phyloP scores from a whole-genome alignment of 2,113 vertebrate species.

The Neofelis nebulosa region DNA sequence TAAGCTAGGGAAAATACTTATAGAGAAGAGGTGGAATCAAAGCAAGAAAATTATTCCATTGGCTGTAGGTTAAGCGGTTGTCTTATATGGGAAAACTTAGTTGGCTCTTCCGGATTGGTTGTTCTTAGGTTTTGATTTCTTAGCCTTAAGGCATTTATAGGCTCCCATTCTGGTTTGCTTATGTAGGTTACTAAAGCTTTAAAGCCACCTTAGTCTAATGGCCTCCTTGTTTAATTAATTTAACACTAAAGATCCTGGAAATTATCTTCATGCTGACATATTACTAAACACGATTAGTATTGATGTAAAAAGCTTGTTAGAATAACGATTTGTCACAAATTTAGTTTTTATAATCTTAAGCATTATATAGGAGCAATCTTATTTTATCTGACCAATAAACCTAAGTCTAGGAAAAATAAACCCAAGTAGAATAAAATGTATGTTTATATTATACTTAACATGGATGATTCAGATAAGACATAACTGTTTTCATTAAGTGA shows the following conservation, averaged over 20 bases:
- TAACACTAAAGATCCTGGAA: neutral
- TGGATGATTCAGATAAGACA: neutral
- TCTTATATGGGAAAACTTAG: neutral
- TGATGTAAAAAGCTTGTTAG: neutral
- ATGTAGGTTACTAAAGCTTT: neutral
- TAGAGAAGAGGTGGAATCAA: neutral
- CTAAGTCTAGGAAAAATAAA: neutral
- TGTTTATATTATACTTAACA: neutral
- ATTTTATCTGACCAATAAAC: neutral
- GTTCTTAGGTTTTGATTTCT: neutral
- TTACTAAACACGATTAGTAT: neutral
- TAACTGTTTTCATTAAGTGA: neutral
- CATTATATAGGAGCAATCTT: neutral
- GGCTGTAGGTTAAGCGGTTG: neutral
- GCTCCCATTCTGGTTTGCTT: neutral
- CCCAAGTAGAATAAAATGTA: neutral
- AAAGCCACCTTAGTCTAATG: neutral
- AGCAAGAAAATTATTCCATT: neutral
- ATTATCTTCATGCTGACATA: neutral
- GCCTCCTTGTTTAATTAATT: neutral
- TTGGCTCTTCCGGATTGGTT: neutral
- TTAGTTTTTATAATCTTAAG: neutral
- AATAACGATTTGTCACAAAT: neutral
- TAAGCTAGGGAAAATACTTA: neutral
- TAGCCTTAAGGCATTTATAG: neutral